Base-by-base conservation (phyloP, 2,888 invertebrate species). In the Germaria angustata region DNA sequence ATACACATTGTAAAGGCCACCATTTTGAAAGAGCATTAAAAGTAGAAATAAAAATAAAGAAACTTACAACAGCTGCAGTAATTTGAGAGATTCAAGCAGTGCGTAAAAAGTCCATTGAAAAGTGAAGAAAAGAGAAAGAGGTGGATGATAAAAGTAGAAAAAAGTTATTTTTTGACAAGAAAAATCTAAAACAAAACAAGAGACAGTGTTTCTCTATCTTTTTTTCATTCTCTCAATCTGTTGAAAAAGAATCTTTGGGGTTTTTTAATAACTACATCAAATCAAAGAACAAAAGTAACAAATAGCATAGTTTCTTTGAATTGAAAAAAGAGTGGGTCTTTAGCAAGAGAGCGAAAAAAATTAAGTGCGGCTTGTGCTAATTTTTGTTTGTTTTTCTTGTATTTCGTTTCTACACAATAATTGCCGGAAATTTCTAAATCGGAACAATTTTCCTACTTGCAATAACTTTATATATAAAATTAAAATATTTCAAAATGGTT, bases 401-500 rank as follows among this genome's bases (percentile, higher is more conserved):
- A 0, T 4, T 22, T 51, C 8, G 13, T 68, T 68, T 59, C 32
- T 36, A 46, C 51, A 69, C 51, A 41, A 41, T 44, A 39, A 17
- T 77, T 66, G 46, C 59, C 49, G 22, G 49, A 76, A 68, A n/a
- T 15, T 51, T 51, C 39, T 15, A 59, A 55, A 51, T 17, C 20
- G 28, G 1, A 69, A 61, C 17, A 11, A 24, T 32, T 61, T 41
- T n/a, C 5, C n/a, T 34, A 32, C 22, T 34, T 34, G 6, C 15
- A 55, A 28, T 20, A 51, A 32, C 7, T 13, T n/a, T n/a, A 59
- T 8, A 39, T 49, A 53, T 8, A 51, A 57, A n/a, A 66, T 36
- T 78, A 53, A 82, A 76, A 68, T 63, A 78, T 36, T 32, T 65
- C 34, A 85, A 91, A 86, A 94, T 94, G 94, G 94, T 94, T 86